Evolutionary conservation across 2,888 invertebrate species (phyloP), one percentile per base, ranked within the genome.

Genomic region (Dioctria rufipes): DNA sequence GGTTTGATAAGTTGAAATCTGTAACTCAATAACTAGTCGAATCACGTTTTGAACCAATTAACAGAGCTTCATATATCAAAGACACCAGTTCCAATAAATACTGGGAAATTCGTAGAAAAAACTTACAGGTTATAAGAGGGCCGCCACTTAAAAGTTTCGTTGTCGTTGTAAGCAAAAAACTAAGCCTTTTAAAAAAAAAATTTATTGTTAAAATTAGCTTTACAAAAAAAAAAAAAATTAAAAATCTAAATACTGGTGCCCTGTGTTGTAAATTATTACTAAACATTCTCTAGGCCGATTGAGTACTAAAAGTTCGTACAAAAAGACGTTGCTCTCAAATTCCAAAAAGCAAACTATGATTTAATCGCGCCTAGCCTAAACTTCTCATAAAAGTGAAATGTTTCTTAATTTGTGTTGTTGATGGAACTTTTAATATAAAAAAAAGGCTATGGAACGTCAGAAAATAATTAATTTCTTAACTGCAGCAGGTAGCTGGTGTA

Each of bases 401-500:
- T 42, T 25, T 67, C 40, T 46, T 46, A 13, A 67, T 25, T 49
- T 67, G 67, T 67, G 46, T 67, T 46, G 67, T 13, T 25, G 25
- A 25, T 25, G 25, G 25, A 25, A 25, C 25, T 46, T 25, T 67
- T 67, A n/a, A 67, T 67, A 46, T 25, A 25, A 25, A 46, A 8
- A 6, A 6, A 46, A 46, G 46, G 46, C 5, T 6, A 46, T 46
- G 46, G 46, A 46, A 46, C 46, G 46, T 46, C 5, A 6, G 5
- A 46, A 46, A 46, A 6, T 46, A 46, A 8, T 46, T 46, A 46
- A 46, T 63, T 63, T 9, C 86, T 91, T 97, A 98, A 92, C 97
- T 97, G 94, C 98, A 98, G 92, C 98, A 98, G 78, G 96, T 95
- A 63, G 96, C 95, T 71, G 96, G 96, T 86, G 94, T 95, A 83